Evolutionary conservation across 1,140 invertebrate genomes (phyloP), one percentile per base, ranked within the genome.

Genomic region (Aethina tumida): DNA sequence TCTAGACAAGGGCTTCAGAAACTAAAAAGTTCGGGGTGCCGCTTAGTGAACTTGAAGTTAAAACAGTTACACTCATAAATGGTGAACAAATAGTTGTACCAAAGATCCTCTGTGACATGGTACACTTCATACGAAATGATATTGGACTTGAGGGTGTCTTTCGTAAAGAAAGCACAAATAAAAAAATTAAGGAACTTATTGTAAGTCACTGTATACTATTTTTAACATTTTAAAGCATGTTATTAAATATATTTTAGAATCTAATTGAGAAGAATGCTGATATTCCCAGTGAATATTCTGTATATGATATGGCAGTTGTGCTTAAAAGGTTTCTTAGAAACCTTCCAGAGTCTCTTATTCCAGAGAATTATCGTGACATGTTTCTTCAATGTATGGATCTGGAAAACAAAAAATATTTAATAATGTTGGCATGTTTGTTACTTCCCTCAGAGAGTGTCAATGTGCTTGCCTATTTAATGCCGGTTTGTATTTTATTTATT

Each of bases 141-240:
- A 67, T 80, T 17, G 70, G 73, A 20, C 72, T 75, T 15, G 85
- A 89, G 59, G 88, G 88, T 2, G 61, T 92, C 24, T 91, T 91
- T 54, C 68, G 88, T 17, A 90, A 88, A 65, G 82, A 83, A 42
- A 86, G 86, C 2, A 86, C 84, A 8, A 74, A 89, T 60, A 79
- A 76, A 53, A 83, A 90, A 60, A 71, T 90, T 9, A 79, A 79
- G 60, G 77, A 84, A 69, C 51, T 20, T 29, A 18, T 16, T 31
- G 18, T 22, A 14, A 12, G 13, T 17, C 22, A 27, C 10, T 31
- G 9, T 15, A 27, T 12, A 34, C 1, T 16, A 24, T 14, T n/a
- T 37, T 18, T 10, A 30, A 14, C 25, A 22, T n/a, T 12, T 14
- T 17, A 39, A 7, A 19, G 12, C 12, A 33, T 35, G 7, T 25